Evolutionary conservation across 2,797 vertebrate species (phyloP), one percentile per base, ranked within the genome.

Genomic region (Anguilla pacifica): DNA sequence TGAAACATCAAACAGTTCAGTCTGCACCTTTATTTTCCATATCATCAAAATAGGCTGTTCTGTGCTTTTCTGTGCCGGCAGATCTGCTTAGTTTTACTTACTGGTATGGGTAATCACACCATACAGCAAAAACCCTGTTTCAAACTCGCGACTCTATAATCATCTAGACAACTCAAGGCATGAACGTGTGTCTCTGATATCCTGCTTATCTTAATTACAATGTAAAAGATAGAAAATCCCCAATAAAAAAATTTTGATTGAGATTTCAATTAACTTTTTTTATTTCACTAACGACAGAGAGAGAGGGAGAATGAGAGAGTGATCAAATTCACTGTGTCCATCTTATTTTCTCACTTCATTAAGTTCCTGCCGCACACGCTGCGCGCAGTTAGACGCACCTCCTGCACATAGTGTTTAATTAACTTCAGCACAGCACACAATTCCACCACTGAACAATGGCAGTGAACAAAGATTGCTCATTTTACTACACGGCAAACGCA

Each of bases 271-370:
- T 82, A 82, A 77, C 74, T 77, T 82, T 82, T 82, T 82, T 82
- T 82, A 82, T 82, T 82, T 51, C 43, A 82, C 51, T 82, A 82
- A 49, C 79, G 46, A 51, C 2, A 46, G 43, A 82, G 74, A 46
- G 43, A 51, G 39, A 55, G 35, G 0, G 83, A 43, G 57, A n/a
- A 9, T 2, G 77, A 22, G 13, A 17, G 83, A 59, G 53, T 9
- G 57, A 59, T 84, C 55, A 84, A 57, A 84, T 59, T 57, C 49
- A 22, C 81, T 53, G 83, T 59, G 83, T 59, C 57, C 83, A 43
- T 59, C 83, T 84, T 57, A 84, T 35, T 61, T 84, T 84, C 83
- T 35, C 83, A 84, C 83, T 84, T 84, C 57, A 59, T 84, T 84
- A 84, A 25, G 55, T 22, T 61, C 35, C 79, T 84, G 35, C 35